These are phyloP conservation scores for Garra rufa DNA, from an alignment of 2,113 vertebrate species.

Conservation along the genomic window DNA sequence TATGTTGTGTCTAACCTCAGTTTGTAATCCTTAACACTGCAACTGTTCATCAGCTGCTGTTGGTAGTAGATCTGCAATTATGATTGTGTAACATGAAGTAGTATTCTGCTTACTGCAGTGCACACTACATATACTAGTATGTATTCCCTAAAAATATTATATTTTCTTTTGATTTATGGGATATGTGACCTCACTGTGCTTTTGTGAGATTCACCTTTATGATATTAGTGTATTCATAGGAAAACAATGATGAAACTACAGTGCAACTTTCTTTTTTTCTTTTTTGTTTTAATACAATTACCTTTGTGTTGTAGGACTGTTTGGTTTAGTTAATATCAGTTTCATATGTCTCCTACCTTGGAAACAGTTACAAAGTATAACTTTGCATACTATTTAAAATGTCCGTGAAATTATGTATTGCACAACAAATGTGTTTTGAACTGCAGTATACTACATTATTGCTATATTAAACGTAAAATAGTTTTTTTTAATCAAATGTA, in stretches of 20 bases:
- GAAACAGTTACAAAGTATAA: neutral
- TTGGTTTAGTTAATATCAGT: neutral
- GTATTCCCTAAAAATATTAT: no score
- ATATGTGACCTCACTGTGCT: neutral
- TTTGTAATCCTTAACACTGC: constrained; percentile 27
- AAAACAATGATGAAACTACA: constrained; percentile 4
- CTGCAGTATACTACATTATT: neutral
- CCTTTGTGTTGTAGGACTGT: neutral
- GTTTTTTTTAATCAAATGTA: no score
- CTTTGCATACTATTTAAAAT: neutral
- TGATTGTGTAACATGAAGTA: neutral
- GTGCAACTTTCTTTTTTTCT: no score
- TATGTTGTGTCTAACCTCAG: constrained; percentile 22
- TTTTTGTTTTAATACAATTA: neutral
- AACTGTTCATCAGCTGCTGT: constrained; percentile 23
- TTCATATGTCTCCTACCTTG: neutral
- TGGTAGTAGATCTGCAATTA: neutral
- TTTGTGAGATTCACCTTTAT: neutral
- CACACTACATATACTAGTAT: no score
- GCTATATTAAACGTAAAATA: neutral
- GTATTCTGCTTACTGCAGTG: neutral
- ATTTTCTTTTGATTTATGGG: neutral
- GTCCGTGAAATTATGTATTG: neutral
- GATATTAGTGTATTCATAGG: neutral
- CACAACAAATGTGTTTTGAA: neutral